These are phyloP conservation scores for Aromia moschata DNA, from an alignment of 2,888 invertebrate genomes.

Conservation along the genomic window DNA sequence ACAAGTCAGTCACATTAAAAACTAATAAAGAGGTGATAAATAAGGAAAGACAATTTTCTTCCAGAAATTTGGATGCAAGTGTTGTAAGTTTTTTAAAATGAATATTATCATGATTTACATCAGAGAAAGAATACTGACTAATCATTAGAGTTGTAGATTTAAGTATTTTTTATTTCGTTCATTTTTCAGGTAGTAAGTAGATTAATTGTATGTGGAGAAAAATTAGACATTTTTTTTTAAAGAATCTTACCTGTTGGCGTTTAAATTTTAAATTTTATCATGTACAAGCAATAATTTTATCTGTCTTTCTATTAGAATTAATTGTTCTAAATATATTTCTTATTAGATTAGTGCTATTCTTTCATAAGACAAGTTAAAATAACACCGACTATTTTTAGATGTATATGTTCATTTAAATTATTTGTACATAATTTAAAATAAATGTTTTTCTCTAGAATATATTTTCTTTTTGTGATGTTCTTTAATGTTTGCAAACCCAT, in stretches of 20 bases:
- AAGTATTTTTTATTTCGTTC: too few species aligned
- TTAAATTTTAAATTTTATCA: background rate
- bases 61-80: constrained; percentile 17
- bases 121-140: background rate
- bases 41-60: constrained; percentile 14
- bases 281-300: constrained; percentile 8
- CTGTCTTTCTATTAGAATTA: constrained; percentile 13
- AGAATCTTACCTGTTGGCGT: too few species aligned
- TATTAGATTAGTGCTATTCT: constrained; percentile 18
- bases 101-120: background rate
- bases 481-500: constrained; percentile 8
- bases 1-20: background rate
- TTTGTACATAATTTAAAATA: constrained; percentile 25
- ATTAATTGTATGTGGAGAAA: too few species aligned
- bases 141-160: background rate
- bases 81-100: background rate
- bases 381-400: constrained; percentile 3
- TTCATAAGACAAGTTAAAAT: constrained; percentile 17
- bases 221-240: too few species aligned
- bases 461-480: constrained; percentile 15
- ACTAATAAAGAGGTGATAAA: background rate
- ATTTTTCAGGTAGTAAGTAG: too few species aligned
- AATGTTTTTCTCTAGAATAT: constrained; percentile 12
- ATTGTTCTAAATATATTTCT: constrained; percentile 11
- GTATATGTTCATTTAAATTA: constrained; percentile 20